Evolutionary conservation across 2,113 vertebrate genomes (phyloP).

Genomic region (Pseudorasbora parva): DNA sequence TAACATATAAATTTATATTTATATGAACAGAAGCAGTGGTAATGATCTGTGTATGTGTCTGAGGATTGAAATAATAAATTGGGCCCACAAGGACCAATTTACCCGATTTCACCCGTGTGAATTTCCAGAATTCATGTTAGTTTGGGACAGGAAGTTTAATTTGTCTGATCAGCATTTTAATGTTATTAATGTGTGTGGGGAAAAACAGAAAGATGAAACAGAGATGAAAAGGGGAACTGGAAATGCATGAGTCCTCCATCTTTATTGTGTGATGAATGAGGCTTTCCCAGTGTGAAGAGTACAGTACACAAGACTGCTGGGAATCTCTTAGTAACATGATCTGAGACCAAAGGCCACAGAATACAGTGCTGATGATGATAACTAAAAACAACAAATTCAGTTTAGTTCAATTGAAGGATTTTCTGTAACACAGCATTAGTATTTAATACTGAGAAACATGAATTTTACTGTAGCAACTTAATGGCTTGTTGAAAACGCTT

Average conservation of each 20-base stretch:
- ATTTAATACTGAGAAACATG: slow-evolving; percentile 9
- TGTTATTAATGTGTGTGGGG: neutral
- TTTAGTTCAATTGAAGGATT: neutral
- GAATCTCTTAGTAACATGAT: slow-evolving; percentile 14
- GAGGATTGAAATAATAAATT: too few species aligned
- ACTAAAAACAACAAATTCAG: neutral
- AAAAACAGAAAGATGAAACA: neutral
- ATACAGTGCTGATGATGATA: neutral
- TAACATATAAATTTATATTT: neutral
- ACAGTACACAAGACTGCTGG: slow-evolving; percentile 14
- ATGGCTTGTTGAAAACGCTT: neutral
- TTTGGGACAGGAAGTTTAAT: neutral
- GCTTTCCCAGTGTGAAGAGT: neutral
- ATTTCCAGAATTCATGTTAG: neutral
- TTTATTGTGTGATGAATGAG: slow-evolving; percentile 11
- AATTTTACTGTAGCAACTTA: neutral
- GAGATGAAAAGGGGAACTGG: slow-evolving; percentile 1
- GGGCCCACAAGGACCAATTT: neutral
- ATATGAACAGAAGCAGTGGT: neutral
- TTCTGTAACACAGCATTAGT: neutral
- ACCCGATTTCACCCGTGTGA: neutral
- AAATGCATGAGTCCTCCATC: neutral
- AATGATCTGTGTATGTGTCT: neutral
- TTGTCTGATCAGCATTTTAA: slow-evolving; percentile 1
- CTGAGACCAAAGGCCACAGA: neutral